Evolutionary conservation across 2,797 vertebrate genomes (phyloP).

Genomic region (Anolis apletophallus): DNA sequence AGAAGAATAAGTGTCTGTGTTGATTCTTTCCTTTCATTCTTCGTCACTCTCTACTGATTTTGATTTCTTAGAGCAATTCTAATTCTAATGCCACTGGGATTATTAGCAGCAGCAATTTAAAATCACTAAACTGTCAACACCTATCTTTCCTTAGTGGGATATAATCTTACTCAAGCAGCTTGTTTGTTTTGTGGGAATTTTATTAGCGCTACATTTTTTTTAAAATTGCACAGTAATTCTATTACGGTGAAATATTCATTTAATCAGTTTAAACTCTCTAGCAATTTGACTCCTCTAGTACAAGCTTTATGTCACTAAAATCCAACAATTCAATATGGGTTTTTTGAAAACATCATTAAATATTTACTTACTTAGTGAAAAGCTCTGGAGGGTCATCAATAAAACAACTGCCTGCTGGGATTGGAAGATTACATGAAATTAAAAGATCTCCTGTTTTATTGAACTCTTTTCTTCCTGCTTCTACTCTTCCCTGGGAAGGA

Average conservation of each 20-base stretch:
- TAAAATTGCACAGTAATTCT: constrained; percentile 61
- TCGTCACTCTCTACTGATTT: not conserved
- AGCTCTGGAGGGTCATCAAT: constrained; percentile 46
- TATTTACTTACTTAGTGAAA: constrained; percentile 50
- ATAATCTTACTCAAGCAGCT: constrained; percentile 46
- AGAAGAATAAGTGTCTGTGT: not conserved
- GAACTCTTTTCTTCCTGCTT: constrained; percentile 1
- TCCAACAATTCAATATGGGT: constrained; percentile 1
- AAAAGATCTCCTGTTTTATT: constrained; percentile 46
- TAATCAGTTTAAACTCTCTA: constrained; percentile 58
- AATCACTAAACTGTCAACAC: constrained; percentile 50
- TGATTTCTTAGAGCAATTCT: constrained; percentile 17
- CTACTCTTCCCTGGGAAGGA: not conserved
- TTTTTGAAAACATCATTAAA: constrained; percentile 63
- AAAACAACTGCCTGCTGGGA: constrained; percentile 43
- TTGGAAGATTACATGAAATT: constrained; percentile 56
- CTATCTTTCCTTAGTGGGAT: constrained; percentile 41
- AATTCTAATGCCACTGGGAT: constrained; percentile 41
- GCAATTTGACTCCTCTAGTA: constrained; percentile 55
- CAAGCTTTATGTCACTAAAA: constrained; percentile 59
- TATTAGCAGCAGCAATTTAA: constrained; percentile 63
- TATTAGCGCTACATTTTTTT: constrained; percentile 62
- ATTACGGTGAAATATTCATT: constrained; percentile 51
- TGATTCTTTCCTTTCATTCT: not conserved
- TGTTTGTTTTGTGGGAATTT: constrained; percentile 53